These are phyloP conservation scores for Schrankia costaestrigalis DNA, from an alignment of 2,888 invertebrate genomes.

Conservation along the genomic window DNA sequence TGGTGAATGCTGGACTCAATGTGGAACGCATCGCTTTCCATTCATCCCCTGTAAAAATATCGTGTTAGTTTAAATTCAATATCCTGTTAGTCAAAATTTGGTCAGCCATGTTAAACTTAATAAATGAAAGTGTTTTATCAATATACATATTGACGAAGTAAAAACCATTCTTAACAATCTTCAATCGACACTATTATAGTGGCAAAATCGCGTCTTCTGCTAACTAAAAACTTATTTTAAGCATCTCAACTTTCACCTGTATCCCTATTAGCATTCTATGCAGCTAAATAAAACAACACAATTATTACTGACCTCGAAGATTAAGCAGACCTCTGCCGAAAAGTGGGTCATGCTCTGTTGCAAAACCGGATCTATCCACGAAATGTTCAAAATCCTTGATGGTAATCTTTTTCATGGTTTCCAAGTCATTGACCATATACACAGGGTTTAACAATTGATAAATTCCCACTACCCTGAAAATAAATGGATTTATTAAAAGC, in stretches of 20 bases:
- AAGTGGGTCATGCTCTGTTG: constrained; percentile 52
- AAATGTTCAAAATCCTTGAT: constrained; percentile 78
- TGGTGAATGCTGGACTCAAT: constrained; percentile 70
- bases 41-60: constrained; percentile 43
- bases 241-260: too few species aligned
- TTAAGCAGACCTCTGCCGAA: constrained; percentile 63
- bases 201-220: too few species aligned
- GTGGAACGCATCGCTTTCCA: constrained; percentile 62
- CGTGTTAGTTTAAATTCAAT: constrained; percentile 14
- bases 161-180: too few species aligned
- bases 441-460: constrained; percentile 12
- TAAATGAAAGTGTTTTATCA: too few species aligned
- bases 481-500: background rate
- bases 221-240: too few species aligned
- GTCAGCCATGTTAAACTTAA: background rate
- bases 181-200: too few species aligned
- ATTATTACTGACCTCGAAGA: constrained; percentile 50
- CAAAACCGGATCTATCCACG: constrained; percentile 44
- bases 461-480: constrained; percentile 15
- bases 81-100: constrained; percentile 14
- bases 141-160: too few species aligned
- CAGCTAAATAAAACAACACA: background rate
- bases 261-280: too few species aligned
- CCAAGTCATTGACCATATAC: constrained; percentile 61
- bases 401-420: constrained; percentile 64